Evolutionary conservation across 1,140 invertebrate species (phyloP).

Genomic region (Pachypsylla venusta): DNA sequence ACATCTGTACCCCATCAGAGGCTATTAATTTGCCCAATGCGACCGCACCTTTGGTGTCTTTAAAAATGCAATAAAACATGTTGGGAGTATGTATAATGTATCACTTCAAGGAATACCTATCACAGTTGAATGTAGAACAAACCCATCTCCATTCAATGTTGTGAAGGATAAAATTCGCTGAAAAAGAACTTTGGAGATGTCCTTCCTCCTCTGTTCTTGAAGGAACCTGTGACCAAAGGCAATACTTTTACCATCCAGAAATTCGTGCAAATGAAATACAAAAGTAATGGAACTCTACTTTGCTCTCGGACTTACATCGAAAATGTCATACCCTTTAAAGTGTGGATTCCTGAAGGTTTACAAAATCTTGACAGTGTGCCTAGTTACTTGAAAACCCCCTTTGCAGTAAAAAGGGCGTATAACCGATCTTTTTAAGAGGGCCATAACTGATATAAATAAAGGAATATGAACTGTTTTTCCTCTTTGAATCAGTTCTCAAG

Average conservation of each 20-base stretch:
- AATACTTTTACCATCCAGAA: background rate
- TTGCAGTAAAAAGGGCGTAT: no score
- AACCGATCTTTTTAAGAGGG: no score
- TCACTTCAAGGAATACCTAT: no score
- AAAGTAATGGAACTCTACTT: background rate
- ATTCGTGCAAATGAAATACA: background rate
- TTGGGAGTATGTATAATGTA: background rate
- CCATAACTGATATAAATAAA: no score
- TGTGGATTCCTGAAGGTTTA: no score
- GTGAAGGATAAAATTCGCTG: background rate
- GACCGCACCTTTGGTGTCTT: background rate
- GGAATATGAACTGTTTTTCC: no score
- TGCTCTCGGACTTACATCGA: background rate
- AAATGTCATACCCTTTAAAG: background rate
- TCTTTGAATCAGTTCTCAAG: no score
- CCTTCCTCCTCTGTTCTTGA: background rate
- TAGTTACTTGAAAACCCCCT: no score
- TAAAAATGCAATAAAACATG: background rate
- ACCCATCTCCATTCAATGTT: background rate
- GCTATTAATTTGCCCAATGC: background rate
- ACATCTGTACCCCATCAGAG: background rate
- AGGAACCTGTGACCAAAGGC: background rate
- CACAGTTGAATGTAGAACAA: background rate
- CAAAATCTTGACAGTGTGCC: no score
- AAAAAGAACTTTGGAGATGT: background rate